Evolutionary conservation across 2,113 vertebrate genomes (phyloP), one percentile per base, ranked within the genome.

Genomic region (Indicator indicator): DNA sequence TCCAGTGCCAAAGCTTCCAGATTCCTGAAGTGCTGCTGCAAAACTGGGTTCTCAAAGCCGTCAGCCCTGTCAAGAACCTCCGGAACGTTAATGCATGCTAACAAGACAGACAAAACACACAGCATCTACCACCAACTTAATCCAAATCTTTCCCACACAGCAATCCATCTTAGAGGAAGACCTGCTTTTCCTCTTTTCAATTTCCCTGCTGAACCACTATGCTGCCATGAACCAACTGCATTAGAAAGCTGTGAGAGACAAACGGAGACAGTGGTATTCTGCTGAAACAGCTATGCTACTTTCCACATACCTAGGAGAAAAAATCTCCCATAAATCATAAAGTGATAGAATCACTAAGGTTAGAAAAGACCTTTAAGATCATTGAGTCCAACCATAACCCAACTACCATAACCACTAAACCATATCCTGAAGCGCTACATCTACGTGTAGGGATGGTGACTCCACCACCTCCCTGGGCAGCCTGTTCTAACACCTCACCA

Each of bases 11-110:
- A 97, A 52, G 99, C 99, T 96, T 99, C 99, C 96, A 99, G 97
- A 98, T 99, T 99, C 93, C 98, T 98, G 97, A 97, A 99, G 87
- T 99, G 98, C 94, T 99, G 98, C 96, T 99, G 99, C 71, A 99
- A 96, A 64, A 98, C 98, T 4, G 99, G 99, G 95, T 99, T 99
- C 98, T 99, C 99, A 97, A 99, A 99, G 55, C 98, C 97, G 74
- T 99, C 99, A 81, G 97, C 98, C 98, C 99, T 99, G 94, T 72
- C 60, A 95, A 90, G 54, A 96, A 85, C 12, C 69, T 91, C 86
- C 68, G 81, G 63, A 89, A 76, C 56, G 38, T 95, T 92, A 93
- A 21, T 84, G 44, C 21, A 56, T 27, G 69, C 27, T 52, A 82
- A 85, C 65, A 63, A 44, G 30, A 64, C 33, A 86, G 64, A 64